A percentile compares a stretch with the other conserved stretches of the same genome.
These are phyloP conservation scores for Drosophila busckii DNA, from an alignment of 1,140 invertebrate genomes.

Conservation along the genomic window DNA sequence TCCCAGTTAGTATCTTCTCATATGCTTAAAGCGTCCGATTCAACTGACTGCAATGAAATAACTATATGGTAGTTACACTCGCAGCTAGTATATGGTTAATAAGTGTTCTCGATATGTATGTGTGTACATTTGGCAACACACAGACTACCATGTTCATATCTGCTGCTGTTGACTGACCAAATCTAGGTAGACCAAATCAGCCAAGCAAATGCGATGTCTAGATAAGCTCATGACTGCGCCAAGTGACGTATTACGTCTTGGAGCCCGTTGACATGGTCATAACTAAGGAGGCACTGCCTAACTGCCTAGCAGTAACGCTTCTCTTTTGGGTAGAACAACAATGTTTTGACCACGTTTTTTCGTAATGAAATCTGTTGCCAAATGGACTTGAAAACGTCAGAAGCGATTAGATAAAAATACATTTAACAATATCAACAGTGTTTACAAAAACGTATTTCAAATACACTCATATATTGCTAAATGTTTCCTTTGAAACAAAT, in stretches of 20 bases:
- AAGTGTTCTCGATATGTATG: conserved; percentile 37
- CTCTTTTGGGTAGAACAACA: neutral
- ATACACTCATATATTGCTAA: too few species aligned
- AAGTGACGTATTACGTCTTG: conserved; percentile 39
- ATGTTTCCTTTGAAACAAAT: too few species aligned
- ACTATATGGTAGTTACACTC: conserved; percentile 11
- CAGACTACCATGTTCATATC: conserved; percentile 15
- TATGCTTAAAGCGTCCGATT: conserved; percentile 48
- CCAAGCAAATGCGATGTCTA: conserved; percentile 24
- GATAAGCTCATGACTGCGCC: conserved; percentile 60
- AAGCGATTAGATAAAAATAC: too few species aligned
- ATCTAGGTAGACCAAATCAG: conserved; percentile 23
- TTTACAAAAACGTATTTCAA: too few species aligned
- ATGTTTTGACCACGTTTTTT: neutral
- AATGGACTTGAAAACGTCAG: too few species aligned
- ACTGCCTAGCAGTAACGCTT: neutral
- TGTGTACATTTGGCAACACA: too few species aligned
- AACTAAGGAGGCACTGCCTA: conserved; percentile 11
- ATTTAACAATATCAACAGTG: too few species aligned
- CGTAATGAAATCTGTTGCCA: too few species aligned
- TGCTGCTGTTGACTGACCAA: conserved; percentile 25
- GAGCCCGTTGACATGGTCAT: conserved; percentile 56
- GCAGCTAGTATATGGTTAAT: conserved; percentile 51
- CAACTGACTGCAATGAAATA: conserved; percentile 47
- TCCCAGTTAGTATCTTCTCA: neutral